phyloP scores from a whole-genome alignment of 2,113 vertebrate genomes.

The Nanorana parkeri region DNA sequence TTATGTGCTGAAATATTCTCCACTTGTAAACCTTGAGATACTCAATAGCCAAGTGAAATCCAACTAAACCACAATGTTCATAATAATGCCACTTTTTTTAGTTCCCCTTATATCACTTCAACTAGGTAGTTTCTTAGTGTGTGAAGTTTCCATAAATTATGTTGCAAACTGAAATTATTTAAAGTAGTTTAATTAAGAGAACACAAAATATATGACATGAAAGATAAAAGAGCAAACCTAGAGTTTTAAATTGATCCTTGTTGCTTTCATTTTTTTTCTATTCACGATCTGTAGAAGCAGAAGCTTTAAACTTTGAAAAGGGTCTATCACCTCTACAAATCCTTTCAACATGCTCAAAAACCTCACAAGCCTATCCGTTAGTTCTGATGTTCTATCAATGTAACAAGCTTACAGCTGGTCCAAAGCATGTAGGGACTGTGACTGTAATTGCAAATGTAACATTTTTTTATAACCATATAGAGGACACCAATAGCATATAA shows the following conservation, averaged over 20 bases:
- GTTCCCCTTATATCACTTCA: too few relatives aligned
- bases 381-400: conserved; percentile 10
- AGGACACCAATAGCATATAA: too few relatives aligned
- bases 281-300: neutral
- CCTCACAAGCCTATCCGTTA: neutral
- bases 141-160: too few relatives aligned
- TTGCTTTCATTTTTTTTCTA: neutral
- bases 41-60: too few relatives aligned
- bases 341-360: conserved; percentile 3
- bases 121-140: too few relatives aligned
- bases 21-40: too few relatives aligned
- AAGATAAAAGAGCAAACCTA: conserved; percentile 17
- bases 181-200: too few relatives aligned
- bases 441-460: neutral
- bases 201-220: too few relatives aligned
- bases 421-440: neutral
- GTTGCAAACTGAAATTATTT: too few relatives aligned
- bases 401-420: neutral
- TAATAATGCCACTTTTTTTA: too few relatives aligned
- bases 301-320: conserved; percentile 22
- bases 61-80: too few relatives aligned
- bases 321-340: neutral
- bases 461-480: neutral
- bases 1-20: too few relatives aligned
- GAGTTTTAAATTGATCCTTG: neutral